Conservation (phyloP, 64 coral and sea anemone species). For the Stichodactyla helianthus region DNA sequence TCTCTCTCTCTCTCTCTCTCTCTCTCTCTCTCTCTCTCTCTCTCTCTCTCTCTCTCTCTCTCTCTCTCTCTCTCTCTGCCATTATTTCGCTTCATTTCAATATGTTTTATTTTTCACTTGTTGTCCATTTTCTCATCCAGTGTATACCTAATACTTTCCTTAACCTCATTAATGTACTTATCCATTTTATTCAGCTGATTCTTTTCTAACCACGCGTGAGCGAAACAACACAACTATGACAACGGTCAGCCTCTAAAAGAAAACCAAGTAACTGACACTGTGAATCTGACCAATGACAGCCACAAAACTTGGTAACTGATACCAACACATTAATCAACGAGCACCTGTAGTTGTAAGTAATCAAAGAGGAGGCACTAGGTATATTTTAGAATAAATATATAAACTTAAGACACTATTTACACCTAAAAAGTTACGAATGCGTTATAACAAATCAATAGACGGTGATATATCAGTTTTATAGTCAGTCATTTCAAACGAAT, state of each 20-base stretch:
- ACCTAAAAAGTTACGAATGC: neutral
- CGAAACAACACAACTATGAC: neutral
- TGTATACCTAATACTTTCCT: neutral
- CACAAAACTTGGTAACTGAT: neutral
- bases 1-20: too few relatives aligned
- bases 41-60: too few relatives aligned
- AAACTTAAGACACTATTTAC: neutral
- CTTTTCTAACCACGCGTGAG: neutral
- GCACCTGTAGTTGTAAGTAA: neutral
- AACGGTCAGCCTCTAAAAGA: neutral
- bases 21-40: too few relatives aligned
- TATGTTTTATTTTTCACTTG: too few relatives aligned
- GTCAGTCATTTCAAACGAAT: neutral
- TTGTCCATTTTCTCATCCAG: neutral
- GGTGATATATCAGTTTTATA: neutral
- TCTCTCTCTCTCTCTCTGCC: too few relatives aligned
- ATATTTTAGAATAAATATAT: neutral
- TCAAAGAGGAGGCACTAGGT: neutral
- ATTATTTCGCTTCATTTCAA: too few relatives aligned
- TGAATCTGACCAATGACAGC: neutral
- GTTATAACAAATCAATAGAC: neutral
- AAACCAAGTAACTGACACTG: neutral
- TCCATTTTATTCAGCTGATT: neutral
- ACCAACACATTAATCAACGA: neutral
- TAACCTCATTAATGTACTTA: neutral